A percentile compares a stretch with the other conserved stretches of the same genome.
Conservation (phyloP, 2,113 vertebrate species). For the Phaethon lepturus region DNA sequence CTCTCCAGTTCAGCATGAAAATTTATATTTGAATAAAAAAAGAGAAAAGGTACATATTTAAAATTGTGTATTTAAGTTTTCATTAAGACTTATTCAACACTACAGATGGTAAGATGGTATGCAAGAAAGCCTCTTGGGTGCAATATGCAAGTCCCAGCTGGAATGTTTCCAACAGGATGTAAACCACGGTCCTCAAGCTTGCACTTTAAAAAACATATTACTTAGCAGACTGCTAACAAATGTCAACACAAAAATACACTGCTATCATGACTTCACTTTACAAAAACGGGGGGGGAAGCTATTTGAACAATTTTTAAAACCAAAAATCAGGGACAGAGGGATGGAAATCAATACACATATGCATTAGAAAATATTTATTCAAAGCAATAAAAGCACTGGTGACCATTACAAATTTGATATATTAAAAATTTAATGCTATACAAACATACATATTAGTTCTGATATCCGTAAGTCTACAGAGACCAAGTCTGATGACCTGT, state of each 20-base stretch:
- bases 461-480: not conserved
- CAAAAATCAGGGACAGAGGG: not conserved
- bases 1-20: slow-evolving; percentile 37
- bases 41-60: slow-evolving; percentile 9
- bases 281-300: not conserved
- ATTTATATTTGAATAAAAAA: not conserved
- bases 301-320: not conserved
- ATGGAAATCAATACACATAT: slow-evolving; percentile 6
- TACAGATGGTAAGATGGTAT: slow-evolving; percentile 70
- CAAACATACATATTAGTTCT: slow-evolving; percentile 36
- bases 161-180: slow-evolving; percentile 74
- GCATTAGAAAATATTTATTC: slow-evolving; percentile 66
- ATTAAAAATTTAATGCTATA: slow-evolving; percentile 42
- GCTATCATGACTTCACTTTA: slow-evolving; percentile 43
- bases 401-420: slow-evolving; percentile 31
- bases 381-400: slow-evolving; percentile 10
- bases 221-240: slow-evolving; percentile 74
- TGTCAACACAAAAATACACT: slow-evolving; percentile 66
- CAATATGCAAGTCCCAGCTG: slow-evolving; percentile 55
- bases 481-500: not conserved
- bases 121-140: slow-evolving; percentile 54
- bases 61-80: slow-evolving; percentile 49
- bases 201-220: slow-evolving; percentile 72
- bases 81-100: slow-evolving; percentile 37
- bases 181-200: slow-evolving; percentile 56